A percentile compares a stretch with the other conserved stretches of the same genome.
phyloP scores from a whole-genome alignment of 2,888 invertebrate genomes.

The Chloroclysta siterata region DNA sequence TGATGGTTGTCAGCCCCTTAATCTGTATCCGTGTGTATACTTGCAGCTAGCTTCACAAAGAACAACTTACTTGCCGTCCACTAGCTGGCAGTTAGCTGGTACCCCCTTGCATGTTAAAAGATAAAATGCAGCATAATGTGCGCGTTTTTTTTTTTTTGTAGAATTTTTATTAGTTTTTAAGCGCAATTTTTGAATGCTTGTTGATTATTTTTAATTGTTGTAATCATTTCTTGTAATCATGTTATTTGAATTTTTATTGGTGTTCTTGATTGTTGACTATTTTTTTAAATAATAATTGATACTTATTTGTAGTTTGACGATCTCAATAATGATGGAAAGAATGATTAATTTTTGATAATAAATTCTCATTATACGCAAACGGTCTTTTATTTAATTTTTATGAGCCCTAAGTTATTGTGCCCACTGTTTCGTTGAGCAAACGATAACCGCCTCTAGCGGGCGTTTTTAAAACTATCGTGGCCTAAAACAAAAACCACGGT shows the following conservation, averaged over 20 bases:
- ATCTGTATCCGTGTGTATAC: too few species aligned
- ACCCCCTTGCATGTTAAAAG: background rate
- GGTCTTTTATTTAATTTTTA: background rate
- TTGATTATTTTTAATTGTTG: constrained; percentile 3
- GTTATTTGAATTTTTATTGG: background rate
- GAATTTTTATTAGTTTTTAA: background rate
- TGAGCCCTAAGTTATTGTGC: too few species aligned
- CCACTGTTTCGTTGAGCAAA: too few species aligned
- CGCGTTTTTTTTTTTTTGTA: background rate
- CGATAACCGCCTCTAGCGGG: too few species aligned
- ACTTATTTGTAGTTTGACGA: background rate
- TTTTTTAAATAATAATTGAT: constrained; percentile 3
- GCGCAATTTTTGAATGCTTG: background rate
- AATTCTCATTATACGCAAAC: background rate
- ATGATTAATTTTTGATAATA: background rate
- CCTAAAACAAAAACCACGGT: too few species aligned
- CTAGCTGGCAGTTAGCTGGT: background rate
- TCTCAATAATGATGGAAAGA: background rate
- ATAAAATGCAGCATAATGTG: background rate
- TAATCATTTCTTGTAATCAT: background rate
- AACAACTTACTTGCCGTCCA: background rate
- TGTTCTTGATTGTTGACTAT: constrained; percentile 3
- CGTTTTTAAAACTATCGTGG: too few species aligned
- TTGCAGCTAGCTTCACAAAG: background rate
- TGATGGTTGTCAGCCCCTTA: too few species aligned